phyloP scores from a whole-genome alignment of 2,113 vertebrate species.

The Sceloporus tristichus region DNA sequence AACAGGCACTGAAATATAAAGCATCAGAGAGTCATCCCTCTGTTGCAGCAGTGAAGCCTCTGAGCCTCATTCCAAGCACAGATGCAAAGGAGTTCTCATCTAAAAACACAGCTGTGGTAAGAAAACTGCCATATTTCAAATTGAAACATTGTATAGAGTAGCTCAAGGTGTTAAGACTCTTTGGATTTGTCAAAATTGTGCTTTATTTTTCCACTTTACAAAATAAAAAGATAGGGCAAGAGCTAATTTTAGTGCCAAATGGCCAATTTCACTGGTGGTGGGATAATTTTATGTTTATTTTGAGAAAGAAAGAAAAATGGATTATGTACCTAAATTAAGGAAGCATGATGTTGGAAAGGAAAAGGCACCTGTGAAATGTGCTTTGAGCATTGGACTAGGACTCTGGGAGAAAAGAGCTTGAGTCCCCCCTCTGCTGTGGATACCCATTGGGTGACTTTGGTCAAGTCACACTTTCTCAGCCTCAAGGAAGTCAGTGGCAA shows the following conservation, averaged over 20 bases:
- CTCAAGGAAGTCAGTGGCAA: too few relatives aligned
- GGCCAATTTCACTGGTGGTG: too few relatives aligned
- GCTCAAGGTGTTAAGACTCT: accelerated
- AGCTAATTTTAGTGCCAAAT: neutral
- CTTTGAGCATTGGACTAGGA: too few relatives aligned
- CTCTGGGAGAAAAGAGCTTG: too few relatives aligned
- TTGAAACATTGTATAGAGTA: neutral
- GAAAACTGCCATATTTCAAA: neutral
- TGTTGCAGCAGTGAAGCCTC: conserved; percentile 90
- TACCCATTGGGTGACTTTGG: too few relatives aligned
- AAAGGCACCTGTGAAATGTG: neutral
- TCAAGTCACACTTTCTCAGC: too few relatives aligned
- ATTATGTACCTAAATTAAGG: neutral
- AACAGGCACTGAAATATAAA: conserved; percentile 82
- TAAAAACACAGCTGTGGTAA: conserved; percentile 73
- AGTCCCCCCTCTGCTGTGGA: too few relatives aligned
- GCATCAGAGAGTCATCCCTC: conserved; percentile 72
- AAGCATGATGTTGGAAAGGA: neutral
- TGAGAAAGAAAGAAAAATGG: neutral
- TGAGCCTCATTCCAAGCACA: conserved; percentile 69
- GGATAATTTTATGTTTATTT: neutral
- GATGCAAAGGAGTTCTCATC: conserved; percentile 41
- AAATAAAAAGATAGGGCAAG: neutral
- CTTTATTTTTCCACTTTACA: neutral
- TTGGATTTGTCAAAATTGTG: accelerated